Evolutionary conservation across 2,797 vertebrate species (phyloP).

Genomic region (Falco novaeseelandiae): DNA sequence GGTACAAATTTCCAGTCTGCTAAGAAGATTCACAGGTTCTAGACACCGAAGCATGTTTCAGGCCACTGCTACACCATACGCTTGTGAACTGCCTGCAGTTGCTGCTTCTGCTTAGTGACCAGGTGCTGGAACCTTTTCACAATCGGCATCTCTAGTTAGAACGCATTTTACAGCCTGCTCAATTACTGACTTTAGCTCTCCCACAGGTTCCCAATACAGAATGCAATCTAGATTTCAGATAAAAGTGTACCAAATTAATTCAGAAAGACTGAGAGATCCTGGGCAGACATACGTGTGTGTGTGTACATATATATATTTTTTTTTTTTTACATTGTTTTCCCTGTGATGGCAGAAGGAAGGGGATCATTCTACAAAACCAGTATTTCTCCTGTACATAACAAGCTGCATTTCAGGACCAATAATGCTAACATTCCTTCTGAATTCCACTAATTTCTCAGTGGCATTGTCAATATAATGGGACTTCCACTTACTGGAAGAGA

Average conservation of each 20-base stretch:
- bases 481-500: constrained; percentile 32
- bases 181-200: neutral
- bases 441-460: constrained; percentile 33
- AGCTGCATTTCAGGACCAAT: neutral
- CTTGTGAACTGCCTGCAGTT: neutral
- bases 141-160: neutral
- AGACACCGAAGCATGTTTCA: neutral
- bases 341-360: neutral
- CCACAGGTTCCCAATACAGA: neutral
- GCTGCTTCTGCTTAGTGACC: neutral
- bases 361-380: neutral
- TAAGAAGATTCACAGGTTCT: neutral
- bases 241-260: neutral
- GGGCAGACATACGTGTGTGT: neutral
- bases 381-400: neutral
- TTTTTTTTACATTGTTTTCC: neutral
- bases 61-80: rapidly evolving
- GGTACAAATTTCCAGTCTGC: neutral
- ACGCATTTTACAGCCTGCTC: neutral
- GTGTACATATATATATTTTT: no score
- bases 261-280: neutral
- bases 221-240: neutral
- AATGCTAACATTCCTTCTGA: neutral
- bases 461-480: neutral
- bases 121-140: neutral